Evolutionary conservation across 2,113 vertebrate species (phyloP).

Genomic region (Cephalopterus ornatus): DNA sequence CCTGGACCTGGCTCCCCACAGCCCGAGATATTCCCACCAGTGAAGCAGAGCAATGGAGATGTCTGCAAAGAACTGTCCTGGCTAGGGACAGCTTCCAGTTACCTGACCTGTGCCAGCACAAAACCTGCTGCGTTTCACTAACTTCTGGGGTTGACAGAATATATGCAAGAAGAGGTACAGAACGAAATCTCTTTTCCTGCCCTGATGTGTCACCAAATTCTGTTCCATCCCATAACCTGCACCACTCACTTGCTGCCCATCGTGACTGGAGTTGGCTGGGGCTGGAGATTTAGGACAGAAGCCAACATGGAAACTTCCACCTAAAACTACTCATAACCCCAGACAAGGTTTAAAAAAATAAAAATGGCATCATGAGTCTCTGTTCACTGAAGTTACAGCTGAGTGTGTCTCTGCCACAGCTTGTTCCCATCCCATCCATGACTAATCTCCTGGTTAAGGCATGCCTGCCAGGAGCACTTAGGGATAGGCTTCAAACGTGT

Average conservation of each 20-base stretch:
- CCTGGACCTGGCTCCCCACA: rapidly evolving
- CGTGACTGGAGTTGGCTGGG: rapidly evolving
- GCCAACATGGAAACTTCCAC: constrained; percentile 50
- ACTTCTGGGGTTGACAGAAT: neutral
- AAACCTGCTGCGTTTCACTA: neutral
- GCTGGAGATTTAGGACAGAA: neutral
- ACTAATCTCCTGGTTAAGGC: neutral
- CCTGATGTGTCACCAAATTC: rapidly evolving
- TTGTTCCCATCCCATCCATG: neutral
- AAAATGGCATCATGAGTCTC: neutral
- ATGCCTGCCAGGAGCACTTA: neutral
- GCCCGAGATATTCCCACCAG: neutral
- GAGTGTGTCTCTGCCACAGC: neutral
- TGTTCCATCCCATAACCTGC: neutral
- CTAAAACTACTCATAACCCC: neutral
- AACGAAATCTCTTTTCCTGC: neutral
- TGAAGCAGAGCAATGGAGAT: neutral
- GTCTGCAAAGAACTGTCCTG: neutral
- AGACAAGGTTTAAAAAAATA: neutral
- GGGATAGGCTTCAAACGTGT: neutral
- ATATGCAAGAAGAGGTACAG: rapidly evolving
- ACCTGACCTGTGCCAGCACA: neutral
- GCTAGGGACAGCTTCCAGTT: neutral
- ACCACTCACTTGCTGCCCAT: neutral
- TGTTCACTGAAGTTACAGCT: neutral